These are phyloP conservation scores for Camarhynchus parvulus DNA, from an alignment of 2,113 vertebrate species.

Conservation along the genomic window DNA sequence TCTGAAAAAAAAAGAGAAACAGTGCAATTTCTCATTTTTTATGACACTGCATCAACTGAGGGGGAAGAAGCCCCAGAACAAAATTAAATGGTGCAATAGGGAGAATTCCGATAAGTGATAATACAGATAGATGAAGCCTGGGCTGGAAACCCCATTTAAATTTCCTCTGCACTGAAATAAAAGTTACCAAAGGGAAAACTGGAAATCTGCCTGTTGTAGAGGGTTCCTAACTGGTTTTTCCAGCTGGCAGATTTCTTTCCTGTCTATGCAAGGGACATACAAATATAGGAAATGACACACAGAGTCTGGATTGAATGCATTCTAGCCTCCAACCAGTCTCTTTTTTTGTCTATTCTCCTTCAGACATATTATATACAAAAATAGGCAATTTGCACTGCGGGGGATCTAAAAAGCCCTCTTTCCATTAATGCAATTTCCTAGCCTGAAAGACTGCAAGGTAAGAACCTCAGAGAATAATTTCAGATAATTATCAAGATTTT, in stretches of 20 bases:
- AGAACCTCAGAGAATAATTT: conserved; percentile 13
- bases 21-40: neutral
- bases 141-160: neutral
- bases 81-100: neutral
- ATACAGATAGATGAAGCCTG: neutral
- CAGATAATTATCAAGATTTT: conserved; percentile 15
- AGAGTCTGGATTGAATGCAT: neutral
- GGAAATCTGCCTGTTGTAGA: neutral
- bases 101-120: neutral
- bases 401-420: neutral
- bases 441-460: neutral
- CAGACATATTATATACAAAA: neutral
- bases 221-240: neutral
- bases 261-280: neutral
- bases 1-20: neutral
- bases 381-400: neutral
- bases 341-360: neutral
- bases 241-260: neutral
- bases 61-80: fast-evolving
- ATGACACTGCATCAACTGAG: neutral
- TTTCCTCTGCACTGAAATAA: neutral
- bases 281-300: neutral
- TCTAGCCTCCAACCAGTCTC: neutral
- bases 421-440: conserved; percentile 26
- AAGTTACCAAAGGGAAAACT: neutral